phyloP scores from a whole-genome alignment of 2,888 invertebrate genomes.

The Xestia c-nigrum region DNA sequence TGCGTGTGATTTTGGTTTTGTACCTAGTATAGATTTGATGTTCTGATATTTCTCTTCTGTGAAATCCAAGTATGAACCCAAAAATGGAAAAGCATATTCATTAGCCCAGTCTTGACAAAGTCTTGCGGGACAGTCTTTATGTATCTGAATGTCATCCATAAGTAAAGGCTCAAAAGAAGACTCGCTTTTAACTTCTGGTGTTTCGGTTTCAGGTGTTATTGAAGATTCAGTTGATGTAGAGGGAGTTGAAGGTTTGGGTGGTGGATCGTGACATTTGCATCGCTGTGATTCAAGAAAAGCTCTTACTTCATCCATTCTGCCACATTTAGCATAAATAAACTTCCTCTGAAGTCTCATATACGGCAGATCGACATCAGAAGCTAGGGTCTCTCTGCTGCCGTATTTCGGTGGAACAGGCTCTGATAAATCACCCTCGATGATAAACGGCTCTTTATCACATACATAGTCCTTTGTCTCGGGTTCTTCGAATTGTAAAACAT shows the following conservation, averaged over 20 bases:
- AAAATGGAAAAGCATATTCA: constrained; percentile 74
- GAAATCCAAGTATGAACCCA: constrained; percentile 80
- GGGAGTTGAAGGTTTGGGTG: constrained; percentile 16
- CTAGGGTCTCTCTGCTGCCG: constrained; percentile 83
- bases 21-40: constrained; percentile 77
- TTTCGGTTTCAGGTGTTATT: constrained; percentile 8
- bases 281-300: constrained; percentile 76
- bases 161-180: constrained; percentile 78
- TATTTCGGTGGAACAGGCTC: constrained; percentile 74
- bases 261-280: constrained; percentile 77
- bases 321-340: constrained; percentile 85
- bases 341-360: constrained; percentile 79
- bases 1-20: constrained; percentile 47
- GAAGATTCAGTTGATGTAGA: constrained; percentile 39
- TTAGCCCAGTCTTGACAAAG: constrained; percentile 74
- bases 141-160: constrained; percentile 75
- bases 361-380: constrained; percentile 80
- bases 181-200: constrained; percentile 62
- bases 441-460: constrained; percentile 81
- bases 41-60: constrained; percentile 81
- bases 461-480: constrained; percentile 47
- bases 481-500: constrained; percentile 77
- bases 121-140: constrained; percentile 75
- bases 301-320: constrained; percentile 81
- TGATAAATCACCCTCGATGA: constrained; percentile 79